Conservation (phyloP, 1,140 invertebrate species). For the Hycleus cichorii region DNA sequence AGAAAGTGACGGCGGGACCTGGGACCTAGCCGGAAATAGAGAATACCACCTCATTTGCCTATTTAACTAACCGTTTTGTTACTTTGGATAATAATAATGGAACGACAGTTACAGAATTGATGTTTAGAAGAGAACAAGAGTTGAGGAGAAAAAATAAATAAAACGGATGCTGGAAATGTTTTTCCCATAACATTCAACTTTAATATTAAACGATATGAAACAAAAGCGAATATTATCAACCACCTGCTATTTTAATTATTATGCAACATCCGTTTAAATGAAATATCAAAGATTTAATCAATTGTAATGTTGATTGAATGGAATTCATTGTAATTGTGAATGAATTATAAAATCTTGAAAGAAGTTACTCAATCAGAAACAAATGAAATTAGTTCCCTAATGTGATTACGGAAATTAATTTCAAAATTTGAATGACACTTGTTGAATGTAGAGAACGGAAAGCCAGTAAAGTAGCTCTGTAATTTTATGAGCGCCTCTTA, state of each 20-base stretch:
- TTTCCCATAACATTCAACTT: not conserved
- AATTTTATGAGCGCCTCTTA: slow-evolving; percentile 8
- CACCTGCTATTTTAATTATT: not conserved
- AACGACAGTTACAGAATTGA: slow-evolving; percentile 2
- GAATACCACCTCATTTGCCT: slow-evolving; percentile 12
- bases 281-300: not conserved
- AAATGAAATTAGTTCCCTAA: not conserved
- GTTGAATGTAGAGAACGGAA: not conserved
- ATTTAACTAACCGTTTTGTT: slow-evolving; percentile 17
- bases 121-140: not conserved
- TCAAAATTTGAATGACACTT: slow-evolving; percentile 3
- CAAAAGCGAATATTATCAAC: not conserved
- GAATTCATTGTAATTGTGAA: not conserved
- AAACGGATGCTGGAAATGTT: not conserved
- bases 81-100: slow-evolving; percentile 3
- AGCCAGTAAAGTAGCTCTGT: slow-evolving; percentile 4
- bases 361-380: no score
- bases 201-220: not conserved
- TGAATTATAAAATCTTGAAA: not conserved
- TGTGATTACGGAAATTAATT: slow-evolving; percentile 1
- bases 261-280: not conserved
- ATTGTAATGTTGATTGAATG: not conserved
- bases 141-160: not conserved
- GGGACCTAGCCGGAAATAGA: slow-evolving; percentile 10
- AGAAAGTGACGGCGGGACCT: slow-evolving; percentile 4